Percentiles rank a stretch among this genome's conserved stretches.
These are phyloP conservation scores for Carassius auratus DNA, from an alignment of 2,113 vertebrate species.

Conservation along the genomic window DNA sequence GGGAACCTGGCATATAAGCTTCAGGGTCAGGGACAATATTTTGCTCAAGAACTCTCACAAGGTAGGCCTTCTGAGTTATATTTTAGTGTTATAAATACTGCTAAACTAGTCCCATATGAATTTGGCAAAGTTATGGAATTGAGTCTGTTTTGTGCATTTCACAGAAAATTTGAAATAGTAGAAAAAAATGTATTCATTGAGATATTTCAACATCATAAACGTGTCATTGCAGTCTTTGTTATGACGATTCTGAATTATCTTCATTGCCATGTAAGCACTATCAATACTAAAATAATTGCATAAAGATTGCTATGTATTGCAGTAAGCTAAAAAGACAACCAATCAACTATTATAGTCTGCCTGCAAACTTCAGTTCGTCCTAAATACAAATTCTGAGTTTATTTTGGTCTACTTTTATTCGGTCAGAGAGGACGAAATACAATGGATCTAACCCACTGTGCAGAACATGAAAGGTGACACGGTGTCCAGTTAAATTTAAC, in stretches of 20 bases:
- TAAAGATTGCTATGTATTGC: background rate
- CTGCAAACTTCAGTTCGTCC: background rate
- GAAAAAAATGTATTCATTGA: background rate
- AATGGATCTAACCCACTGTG: background rate
- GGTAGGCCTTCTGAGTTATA: constrained; percentile 5
- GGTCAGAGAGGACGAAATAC: background rate
- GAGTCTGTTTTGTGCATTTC: background rate
- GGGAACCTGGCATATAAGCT: background rate
- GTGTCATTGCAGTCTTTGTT: background rate
- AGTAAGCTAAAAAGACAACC: background rate
- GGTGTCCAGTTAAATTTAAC: background rate
- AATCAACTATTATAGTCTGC: background rate
- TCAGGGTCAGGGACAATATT: constrained; percentile 10
- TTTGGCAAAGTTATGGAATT: background rate
- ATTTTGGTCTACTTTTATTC: background rate
- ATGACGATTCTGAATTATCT: background rate
- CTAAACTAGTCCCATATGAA: background rate
- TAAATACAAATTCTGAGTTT: background rate
- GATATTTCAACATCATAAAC: background rate
- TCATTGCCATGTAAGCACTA: background rate
- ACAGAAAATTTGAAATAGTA: background rate
- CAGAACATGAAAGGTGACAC: background rate
- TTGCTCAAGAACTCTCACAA: background rate
- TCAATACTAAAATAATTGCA: background rate
- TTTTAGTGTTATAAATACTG: background rate